These are phyloP conservation scores for Melitaea cinxia DNA, from an alignment of 1,140 invertebrate genomes.

Conservation along the genomic window DNA sequence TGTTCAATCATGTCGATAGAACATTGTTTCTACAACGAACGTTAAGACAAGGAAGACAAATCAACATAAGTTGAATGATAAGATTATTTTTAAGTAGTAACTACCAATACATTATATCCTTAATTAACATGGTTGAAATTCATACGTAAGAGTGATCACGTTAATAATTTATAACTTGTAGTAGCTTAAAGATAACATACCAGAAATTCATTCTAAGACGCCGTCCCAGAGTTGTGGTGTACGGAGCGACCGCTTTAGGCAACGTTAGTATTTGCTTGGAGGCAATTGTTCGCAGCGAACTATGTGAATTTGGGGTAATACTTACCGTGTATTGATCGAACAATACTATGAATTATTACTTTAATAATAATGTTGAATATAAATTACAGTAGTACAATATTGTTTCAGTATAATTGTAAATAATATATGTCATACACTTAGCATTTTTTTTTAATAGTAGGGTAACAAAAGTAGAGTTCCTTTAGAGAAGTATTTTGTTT, in stretches of 20 bases:
- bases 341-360: not conserved
- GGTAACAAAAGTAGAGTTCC: too few species aligned
- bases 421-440: too few species aligned
- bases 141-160: not conserved
- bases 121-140: constrained; percentile 1
- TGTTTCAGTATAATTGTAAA: too few species aligned
- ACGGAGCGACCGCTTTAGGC: constrained; percentile 14
- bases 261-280: constrained; percentile 13
- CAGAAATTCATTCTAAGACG: constrained; percentile 17
- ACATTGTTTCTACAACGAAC: too few species aligned
- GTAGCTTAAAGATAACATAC: constrained; percentile 14
- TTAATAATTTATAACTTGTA: constrained; percentile 3
- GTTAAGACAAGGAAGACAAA: too few species aligned
- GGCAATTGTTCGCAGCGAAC: constrained; percentile 9
- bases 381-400: too few species aligned
- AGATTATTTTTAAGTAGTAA: not conserved
- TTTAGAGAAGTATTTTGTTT: too few species aligned
- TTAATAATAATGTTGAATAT: too few species aligned
- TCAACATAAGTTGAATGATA: not conserved
- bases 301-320: constrained; percentile 10
- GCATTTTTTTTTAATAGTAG: too few species aligned
- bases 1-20: too few species aligned
- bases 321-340: not conserved
- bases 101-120: not conserved
- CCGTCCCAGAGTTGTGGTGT: constrained; percentile 8